A percentile compares a stretch with the other conserved stretches of the same genome.
phyloP scores from a whole-genome alignment of 2,797 vertebrate species.

The Acrocephalus scirpaceus region DNA sequence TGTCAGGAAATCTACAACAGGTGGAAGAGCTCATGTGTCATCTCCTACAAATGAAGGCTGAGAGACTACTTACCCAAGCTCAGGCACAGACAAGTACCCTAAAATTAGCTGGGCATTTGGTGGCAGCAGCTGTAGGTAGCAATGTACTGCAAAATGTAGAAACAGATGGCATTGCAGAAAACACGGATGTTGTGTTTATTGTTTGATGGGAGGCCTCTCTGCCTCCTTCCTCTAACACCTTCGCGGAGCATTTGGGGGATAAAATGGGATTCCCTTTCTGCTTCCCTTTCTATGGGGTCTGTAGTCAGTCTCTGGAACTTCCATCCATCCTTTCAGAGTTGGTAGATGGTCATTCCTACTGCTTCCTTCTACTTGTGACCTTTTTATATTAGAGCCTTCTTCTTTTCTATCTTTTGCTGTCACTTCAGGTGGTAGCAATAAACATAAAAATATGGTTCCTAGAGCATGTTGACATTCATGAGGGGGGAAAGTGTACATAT shows the following conservation, averaged over 20 bases:
- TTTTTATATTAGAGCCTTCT: background rate
- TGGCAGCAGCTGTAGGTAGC: conserved; percentile 46
- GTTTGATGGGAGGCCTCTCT: background rate
- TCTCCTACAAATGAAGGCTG: background rate
- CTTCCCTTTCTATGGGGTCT: background rate
- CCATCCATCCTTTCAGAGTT: background rate
- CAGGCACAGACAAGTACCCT: background rate
- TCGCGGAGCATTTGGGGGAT: background rate
- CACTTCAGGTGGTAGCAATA: background rate
- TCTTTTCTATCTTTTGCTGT: background rate
- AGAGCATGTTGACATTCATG: background rate
- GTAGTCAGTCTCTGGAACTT: background rate
- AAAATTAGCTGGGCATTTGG: conserved; percentile 64
- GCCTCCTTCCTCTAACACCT: background rate
- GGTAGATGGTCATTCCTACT: background rate
- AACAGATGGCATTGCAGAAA: conserved; percentile 41
- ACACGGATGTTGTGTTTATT: background rate
- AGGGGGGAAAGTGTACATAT: background rate
- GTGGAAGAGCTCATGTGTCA: conserved; percentile 55
- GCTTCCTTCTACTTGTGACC: background rate
- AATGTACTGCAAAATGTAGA: background rate
- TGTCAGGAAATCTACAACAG: conserved; percentile 36
- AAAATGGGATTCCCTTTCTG: background rate
- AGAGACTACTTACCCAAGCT: background rate
- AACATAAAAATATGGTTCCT: background rate